phyloP scores from a whole-genome alignment of 2,797 vertebrate genomes.

The Melanotaenia trifasciata region DNA sequence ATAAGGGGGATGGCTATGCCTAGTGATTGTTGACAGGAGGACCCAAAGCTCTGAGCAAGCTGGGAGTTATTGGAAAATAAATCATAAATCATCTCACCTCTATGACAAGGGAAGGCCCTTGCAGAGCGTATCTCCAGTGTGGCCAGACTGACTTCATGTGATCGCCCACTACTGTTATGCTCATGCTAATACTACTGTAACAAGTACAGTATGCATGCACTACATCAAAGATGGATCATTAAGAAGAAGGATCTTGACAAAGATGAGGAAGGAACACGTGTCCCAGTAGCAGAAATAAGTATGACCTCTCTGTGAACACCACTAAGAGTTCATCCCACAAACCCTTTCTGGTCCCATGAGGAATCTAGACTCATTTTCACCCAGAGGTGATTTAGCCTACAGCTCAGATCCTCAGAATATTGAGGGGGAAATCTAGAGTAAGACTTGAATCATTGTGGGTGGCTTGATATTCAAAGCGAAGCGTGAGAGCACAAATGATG shows the following conservation, averaged over 20 bases:
- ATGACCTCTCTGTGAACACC: constrained; percentile 66
- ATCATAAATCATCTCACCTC: constrained; percentile 84
- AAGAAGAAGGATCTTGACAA: constrained; percentile 58
- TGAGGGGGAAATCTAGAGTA: constrained; percentile 28
- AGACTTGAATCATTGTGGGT: constrained; percentile 59
- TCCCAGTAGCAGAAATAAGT: constrained; percentile 58
- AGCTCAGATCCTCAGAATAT: constrained; percentile 61
- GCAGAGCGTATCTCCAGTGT: constrained; percentile 74
- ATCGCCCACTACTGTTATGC: constrained; percentile 58
- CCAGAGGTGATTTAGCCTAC: constrained; percentile 72
- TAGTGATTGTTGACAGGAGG: constrained; percentile 72
- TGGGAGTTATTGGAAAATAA: constrained; percentile 84
- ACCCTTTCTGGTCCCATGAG: constrained; percentile 55
- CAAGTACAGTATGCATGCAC: constrained; percentile 48
- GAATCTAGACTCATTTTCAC: constrained; percentile 55
- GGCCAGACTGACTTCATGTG: constrained; percentile 63
- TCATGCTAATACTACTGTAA: constrained; percentile 77
- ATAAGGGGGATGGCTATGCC: constrained; percentile 48
- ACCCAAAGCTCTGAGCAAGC: constrained; percentile 70
- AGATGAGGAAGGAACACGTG: constrained; percentile 54
- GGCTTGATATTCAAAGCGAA: constrained; percentile 55
- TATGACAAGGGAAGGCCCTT: constrained; percentile 76
- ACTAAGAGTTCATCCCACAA: constrained; percentile 64
- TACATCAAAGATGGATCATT: constrained; percentile 63
- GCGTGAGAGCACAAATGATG: constrained; percentile 67